Evolutionary conservation across 2,888 invertebrate genomes (phyloP), one percentile per base, ranked within the genome.

Genomic region (Sesamia inferens): DNA sequence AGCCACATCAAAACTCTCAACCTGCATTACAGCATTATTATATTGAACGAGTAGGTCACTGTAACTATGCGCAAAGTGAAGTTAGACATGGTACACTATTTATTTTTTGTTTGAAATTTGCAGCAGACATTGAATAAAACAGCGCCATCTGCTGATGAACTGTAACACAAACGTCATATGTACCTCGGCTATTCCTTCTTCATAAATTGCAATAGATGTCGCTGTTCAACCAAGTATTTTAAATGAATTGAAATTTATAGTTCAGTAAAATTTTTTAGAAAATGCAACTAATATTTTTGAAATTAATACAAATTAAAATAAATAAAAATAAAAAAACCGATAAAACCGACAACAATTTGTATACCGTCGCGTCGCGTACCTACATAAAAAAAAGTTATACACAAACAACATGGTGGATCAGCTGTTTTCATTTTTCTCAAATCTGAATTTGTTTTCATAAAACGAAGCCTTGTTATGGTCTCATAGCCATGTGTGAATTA

Each of bases 321-420:
- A 64, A 67, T 58, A 69, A 2, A 22, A 13, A 74, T n/a, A 31
- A 71, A 76, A 76, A 76, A 72, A 78, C 70, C 74, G 79, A 51
- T 71, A 78, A 84, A 84, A 84, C 79, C 76, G 73, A 76, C 77
- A 78, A 76, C 62, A 71, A 54, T 59, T 65, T 51, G 51, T 61
- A 24, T 22, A 10, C 22, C 58, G 19, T 61, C 42, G 80, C 77
- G 78, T 80, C 73, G 78, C 73, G 72, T 76, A 54, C 85, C 84
- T 85, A 74, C 66, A 68, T 67, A 78, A 90, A 90, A 93, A 94
- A 93, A 96, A 94, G 91, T 93, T 93, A 95, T 92, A 95, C 92
- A 96, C 95, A 96, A 96, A 97, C 96, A 97, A 96, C 96, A 96
- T 97, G 97, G 96, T 96, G 96, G 96, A 96, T 96, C 97, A 97